Evolutionary conservation across 2,888 invertebrate species (phyloP).

Genomic region (Leptothorax acervorum): DNA sequence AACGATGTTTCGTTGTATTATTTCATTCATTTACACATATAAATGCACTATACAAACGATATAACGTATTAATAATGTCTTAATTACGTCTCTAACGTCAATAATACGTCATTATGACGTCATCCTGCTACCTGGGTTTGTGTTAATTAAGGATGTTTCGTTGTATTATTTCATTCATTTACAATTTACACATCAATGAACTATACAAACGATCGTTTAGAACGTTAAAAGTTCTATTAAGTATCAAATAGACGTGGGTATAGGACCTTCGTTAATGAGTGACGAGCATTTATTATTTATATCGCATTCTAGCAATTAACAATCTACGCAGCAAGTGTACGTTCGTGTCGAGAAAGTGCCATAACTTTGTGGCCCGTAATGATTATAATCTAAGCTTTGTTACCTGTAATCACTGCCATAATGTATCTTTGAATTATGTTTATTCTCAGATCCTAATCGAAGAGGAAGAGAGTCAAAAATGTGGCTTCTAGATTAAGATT

Average conservation of each 20-base stretch:
- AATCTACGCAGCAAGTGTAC: slow-evolving; percentile 33
- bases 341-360: slow-evolving; percentile 43
- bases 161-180: slow-evolving; percentile 1
- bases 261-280: slow-evolving; percentile 22
- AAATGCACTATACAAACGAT: too few relatives aligned
- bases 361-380: slow-evolving; percentile 37
- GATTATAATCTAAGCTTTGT: slow-evolving; percentile 43
- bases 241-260: slow-evolving; percentile 17
- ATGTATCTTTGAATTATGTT: slow-evolving; percentile 48
- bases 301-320: slow-evolving; percentile 34
- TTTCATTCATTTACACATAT: too few relatives aligned
- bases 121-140: too few relatives aligned
- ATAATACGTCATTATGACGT: too few relatives aligned
- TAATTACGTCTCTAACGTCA: too few relatives aligned
- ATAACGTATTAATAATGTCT: too few relatives aligned
- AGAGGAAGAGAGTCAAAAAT: slow-evolving; percentile 30
- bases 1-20: too few relatives aligned
- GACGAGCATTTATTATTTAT: slow-evolving; percentile 41
- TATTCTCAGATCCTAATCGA: slow-evolving; percentile 40
- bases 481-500: slow-evolving; percentile 32
- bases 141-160: neutral
- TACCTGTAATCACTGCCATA: slow-evolving; percentile 44
- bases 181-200: neutral
- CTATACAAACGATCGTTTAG: slow-evolving; percentile 12
- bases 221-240: slow-evolving; percentile 4